Evolutionary conservation across 2,113 vertebrate genomes (phyloP).

Genomic region (Furnarius figulus): DNA sequence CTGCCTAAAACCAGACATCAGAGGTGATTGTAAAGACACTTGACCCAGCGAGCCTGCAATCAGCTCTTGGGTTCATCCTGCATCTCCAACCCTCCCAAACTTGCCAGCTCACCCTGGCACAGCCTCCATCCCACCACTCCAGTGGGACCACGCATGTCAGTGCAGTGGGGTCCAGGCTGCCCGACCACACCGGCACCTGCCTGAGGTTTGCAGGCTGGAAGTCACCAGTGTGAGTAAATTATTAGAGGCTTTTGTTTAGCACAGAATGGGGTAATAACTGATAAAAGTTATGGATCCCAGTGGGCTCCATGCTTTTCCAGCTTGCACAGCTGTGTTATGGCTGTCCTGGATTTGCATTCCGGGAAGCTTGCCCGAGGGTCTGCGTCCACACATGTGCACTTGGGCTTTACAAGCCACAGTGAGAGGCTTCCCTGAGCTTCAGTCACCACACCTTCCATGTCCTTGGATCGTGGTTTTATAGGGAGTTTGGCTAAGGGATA

Average conservation of each 20-base stretch:
- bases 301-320: conserved; percentile 57
- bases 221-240: conserved; percentile 20
- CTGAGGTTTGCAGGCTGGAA: conserved; percentile 2
- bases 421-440: conserved; percentile 59
- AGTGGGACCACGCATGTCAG: fast-evolving
- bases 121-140: neutral
- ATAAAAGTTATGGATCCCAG: conserved; percentile 69
- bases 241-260: conserved; percentile 64
- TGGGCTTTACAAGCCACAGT: conserved; percentile 51
- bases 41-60: fast-evolving
- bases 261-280: conserved; percentile 64
- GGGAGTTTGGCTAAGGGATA: conserved; percentile 63
- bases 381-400: conserved; percentile 50
- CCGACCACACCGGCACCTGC: neutral
- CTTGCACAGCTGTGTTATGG: conserved; percentile 69
- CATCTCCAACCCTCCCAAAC: neutral
- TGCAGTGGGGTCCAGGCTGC: neutral
- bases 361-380: conserved; percentile 60
- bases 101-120: fast-evolving
- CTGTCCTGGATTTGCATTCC: conserved; percentile 69
- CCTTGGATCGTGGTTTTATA: conserved; percentile 59
- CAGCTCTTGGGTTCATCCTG: neutral
- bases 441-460: conserved; percentile 63
- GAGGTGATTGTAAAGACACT: neutral
- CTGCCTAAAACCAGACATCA: neutral